These are phyloP conservation scores for Laupala kohalensis DNA, from an alignment of 1,140 invertebrate genomes.

Conservation along the genomic window DNA sequence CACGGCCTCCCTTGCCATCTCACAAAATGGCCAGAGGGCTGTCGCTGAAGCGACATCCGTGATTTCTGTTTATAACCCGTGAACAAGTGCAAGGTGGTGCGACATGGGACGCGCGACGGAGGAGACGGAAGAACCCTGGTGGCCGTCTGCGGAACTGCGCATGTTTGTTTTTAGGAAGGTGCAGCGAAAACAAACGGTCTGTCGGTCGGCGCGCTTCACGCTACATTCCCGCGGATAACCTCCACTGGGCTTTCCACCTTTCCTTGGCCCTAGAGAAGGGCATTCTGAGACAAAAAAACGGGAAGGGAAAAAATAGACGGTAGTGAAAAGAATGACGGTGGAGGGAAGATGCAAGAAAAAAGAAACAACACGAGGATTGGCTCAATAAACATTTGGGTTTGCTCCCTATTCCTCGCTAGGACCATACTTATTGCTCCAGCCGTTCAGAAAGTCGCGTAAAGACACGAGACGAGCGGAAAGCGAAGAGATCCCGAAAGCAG, in stretches of 20 bases:
- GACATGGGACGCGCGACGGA: not conserved
- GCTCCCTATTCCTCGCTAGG: not conserved
- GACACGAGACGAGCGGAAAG: not conserved
- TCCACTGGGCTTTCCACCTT: not conserved
- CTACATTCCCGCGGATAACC: not conserved
- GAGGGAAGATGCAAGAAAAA: not conserved
- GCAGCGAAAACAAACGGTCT: not conserved
- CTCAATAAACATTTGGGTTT: not conserved
- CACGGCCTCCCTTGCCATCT: not conserved
- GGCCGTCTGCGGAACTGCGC: not conserved
- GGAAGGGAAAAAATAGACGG: not conserved
- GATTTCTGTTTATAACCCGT: not conserved
- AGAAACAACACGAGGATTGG: not conserved
- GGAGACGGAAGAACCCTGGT: no score
- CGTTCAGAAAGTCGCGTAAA: not conserved
- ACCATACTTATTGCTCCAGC: not conserved
- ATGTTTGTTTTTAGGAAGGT: not conserved
- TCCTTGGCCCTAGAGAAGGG: not conserved
- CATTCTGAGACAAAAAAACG: not conserved
- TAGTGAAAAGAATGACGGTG: not conserved
- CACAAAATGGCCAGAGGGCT: not conserved
- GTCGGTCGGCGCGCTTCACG: no score
- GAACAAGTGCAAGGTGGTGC: not conserved
- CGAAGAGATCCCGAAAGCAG: not conserved
- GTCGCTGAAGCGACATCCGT: not conserved